A percentile compares a stretch with the other conserved stretches of the same genome.
These are phyloP conservation scores for Eristalinus sepulchralis DNA, from an alignment of 2,888 invertebrate species.

Conservation along the genomic window DNA sequence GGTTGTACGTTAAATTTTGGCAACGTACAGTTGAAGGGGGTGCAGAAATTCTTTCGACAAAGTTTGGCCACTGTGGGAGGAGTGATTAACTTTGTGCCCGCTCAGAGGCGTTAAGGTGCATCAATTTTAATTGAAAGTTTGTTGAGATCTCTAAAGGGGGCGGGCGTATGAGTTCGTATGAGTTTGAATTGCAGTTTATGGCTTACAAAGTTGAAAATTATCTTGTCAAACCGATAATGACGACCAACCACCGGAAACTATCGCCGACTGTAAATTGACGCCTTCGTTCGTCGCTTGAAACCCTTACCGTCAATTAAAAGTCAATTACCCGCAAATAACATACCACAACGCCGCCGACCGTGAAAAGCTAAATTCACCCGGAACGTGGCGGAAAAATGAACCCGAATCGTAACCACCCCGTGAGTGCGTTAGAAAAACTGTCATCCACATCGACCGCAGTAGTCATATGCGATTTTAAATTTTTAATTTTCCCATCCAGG, in stretches of 20 bases:
- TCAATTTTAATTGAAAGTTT: background rate
- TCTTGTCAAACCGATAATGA: background rate
- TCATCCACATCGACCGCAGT: slow-evolving; percentile 44
- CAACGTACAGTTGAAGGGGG: background rate
- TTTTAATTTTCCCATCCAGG: slow-evolving; percentile 63
- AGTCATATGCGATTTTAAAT: slow-evolving; percentile 53
- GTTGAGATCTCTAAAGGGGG: background rate
- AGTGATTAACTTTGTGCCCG: background rate
- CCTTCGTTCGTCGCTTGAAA: background rate
- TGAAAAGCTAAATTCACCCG: slow-evolving; percentile 50
- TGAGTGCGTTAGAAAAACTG: slow-evolving; percentile 53
- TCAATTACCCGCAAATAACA: slow-evolving; percentile 53
- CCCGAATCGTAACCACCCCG: background rate
- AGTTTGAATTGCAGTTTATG: background rate
- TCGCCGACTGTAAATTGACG: background rate
- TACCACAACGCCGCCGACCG: slow-evolving; percentile 4
- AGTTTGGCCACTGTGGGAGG: background rate
- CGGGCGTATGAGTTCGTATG: background rate
- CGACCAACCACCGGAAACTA: background rate
- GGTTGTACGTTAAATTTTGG: background rate
- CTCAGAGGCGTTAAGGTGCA: background rate
- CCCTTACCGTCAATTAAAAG: slow-evolving; percentile 48
- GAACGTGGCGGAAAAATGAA: slow-evolving; percentile 34
- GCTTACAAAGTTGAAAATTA: background rate
- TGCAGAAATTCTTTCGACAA: background rate